These are phyloP conservation scores for Eulacestoma nigropectus DNA, from an alignment of 2,113 vertebrate species.

Conservation along the genomic window DNA sequence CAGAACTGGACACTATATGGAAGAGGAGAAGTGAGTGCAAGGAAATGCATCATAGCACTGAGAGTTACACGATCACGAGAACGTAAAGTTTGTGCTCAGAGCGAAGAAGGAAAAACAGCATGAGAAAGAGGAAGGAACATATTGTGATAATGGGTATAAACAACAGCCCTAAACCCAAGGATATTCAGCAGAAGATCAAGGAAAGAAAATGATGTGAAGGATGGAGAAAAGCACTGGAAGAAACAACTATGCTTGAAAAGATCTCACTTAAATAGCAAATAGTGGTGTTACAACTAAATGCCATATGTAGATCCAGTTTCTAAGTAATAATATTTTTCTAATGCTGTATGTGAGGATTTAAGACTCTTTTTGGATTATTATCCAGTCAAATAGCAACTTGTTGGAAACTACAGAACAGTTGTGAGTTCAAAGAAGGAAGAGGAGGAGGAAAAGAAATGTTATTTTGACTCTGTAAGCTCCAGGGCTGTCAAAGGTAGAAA, in stretches of 20 bases:
- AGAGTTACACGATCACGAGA: not conserved
- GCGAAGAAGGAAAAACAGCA: not conserved
- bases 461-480: not conserved
- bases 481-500: not conserved
- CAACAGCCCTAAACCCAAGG: not conserved
- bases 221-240: not conserved
- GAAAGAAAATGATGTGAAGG: not conserved
- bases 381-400: not conserved
- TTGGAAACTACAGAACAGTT: not conserved
- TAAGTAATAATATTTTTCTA: not conserved
- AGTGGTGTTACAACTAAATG: not conserved
- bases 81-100: not conserved
- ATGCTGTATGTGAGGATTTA: not conserved
- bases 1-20: not conserved
- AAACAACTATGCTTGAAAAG: not conserved
- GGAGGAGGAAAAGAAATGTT: not conserved
- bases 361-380: not conserved
- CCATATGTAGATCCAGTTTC: not conserved
- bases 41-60: not conserved
- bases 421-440: not conserved
- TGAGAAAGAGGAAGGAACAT: not conserved
- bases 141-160: accelerated
- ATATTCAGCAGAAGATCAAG: not conserved
- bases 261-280: not conserved
- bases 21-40: not conserved